Evolutionary conservation across 2,113 vertebrate species (phyloP).

Genomic region (Sterrhoptilus dennistouni): DNA sequence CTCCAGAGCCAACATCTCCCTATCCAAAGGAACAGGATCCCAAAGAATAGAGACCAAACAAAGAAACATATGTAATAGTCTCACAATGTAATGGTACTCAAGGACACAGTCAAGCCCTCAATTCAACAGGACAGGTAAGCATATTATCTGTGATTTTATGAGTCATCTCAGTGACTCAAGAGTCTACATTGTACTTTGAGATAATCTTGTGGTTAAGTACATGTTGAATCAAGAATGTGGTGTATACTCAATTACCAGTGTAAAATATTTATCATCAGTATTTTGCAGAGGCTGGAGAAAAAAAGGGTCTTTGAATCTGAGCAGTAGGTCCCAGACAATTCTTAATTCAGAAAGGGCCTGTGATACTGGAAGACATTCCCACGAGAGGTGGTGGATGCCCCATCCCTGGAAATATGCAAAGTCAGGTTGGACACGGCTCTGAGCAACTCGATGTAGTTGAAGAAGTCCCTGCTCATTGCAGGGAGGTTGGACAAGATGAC

Average conservation of each 20-base stretch:
- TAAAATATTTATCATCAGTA: not conserved
- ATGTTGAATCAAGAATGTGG: not conserved
- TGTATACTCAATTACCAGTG: accelerated
- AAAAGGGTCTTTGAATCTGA: not conserved
- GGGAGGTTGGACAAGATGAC: not conserved
- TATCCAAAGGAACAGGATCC: not conserved
- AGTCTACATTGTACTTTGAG: not conserved
- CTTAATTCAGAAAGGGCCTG: not conserved
- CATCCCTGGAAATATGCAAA: not conserved
- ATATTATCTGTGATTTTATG: not conserved
- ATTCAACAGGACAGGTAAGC: not conserved
- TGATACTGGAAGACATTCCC: not conserved
- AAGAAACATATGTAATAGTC: not conserved
- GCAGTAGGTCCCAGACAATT: not conserved
- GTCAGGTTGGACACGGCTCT: not conserved
- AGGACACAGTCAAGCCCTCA: not conserved
- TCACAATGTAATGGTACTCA: not conserved
- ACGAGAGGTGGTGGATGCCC: not conserved
- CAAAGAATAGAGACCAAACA: not conserved
- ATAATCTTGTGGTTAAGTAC: not conserved
- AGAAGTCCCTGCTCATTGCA: not conserved
- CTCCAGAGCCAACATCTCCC: not conserved
- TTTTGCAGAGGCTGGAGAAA: not conserved
- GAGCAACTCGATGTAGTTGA: not conserved
- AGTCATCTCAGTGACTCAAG: not conserved